These are phyloP conservation scores for Cancer borealis DNA, from an alignment of 2,888 invertebrate species.

Conservation along the genomic window DNA sequence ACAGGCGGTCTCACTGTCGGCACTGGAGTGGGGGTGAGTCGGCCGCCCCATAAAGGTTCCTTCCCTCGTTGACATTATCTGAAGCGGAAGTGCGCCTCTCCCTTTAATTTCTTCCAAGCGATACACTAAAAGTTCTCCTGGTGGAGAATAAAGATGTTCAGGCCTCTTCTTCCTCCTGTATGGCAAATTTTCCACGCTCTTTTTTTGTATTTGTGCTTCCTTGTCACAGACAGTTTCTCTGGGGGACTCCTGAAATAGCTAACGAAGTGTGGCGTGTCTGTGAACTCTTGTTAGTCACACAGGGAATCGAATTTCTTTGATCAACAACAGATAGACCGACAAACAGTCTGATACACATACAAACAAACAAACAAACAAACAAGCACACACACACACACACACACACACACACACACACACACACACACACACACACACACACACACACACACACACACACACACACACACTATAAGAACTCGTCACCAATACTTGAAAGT, in stretches of 20 bases:
- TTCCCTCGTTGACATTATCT: conserved; percentile 33
- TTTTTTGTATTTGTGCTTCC: background rate
- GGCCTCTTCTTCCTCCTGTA: background rate
- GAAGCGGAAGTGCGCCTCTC: background rate
- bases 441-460: background rate
- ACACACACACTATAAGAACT: background rate
- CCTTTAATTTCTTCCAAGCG: background rate
- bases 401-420: no score
- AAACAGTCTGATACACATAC: no score
- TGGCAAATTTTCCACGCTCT: background rate
- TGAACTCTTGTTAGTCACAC: no score
- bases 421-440: no score
- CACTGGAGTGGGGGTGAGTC: conserved; percentile 13
- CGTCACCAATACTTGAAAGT: background rate
- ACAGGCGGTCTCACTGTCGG: background rate
- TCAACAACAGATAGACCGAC: no score
- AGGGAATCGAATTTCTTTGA: no score
- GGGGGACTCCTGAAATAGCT: no score
- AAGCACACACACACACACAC: background rate
- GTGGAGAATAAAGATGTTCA: background rate
- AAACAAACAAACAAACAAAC: background rate
- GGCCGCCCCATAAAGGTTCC: background rate
- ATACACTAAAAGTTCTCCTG: background rate
- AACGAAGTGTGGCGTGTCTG: no score
- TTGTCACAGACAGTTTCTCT: no score